A percentile compares a stretch with the other conserved stretches of the same genome.
Evolutionary conservation across 2,888 invertebrate genomes (phyloP).

Genomic region (Cheilosia grossa): DNA sequence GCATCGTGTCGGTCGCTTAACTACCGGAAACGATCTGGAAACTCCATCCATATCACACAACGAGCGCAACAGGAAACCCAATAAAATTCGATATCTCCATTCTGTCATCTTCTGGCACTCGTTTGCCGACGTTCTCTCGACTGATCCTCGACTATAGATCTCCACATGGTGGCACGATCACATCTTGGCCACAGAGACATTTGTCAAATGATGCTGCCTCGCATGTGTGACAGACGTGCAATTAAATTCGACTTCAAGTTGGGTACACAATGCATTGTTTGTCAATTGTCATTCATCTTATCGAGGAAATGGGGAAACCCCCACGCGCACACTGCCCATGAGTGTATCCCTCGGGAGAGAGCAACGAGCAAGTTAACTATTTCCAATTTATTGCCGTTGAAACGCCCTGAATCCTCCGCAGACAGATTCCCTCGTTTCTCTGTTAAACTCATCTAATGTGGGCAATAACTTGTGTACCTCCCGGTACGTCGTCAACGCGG

Average conservation of each 20-base stretch:
- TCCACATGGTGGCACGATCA: conserved; percentile 25
- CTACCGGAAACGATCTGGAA: conserved; percentile 29
- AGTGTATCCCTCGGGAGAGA: not conserved
- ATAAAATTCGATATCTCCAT: conserved; percentile 36
- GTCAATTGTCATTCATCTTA: conserved; percentile 50
- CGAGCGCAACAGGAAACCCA: conserved; percentile 43
- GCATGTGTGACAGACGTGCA: conserved; percentile 38
- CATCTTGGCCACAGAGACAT: conserved; percentile 20
- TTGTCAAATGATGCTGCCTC: conserved; percentile 33
- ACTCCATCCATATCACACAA: conserved; percentile 17
- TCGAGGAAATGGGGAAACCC: conserved; percentile 31
- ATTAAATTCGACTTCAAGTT: conserved; percentile 58
- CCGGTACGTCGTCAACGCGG: conserved; percentile 35
- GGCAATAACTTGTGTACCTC: conserved; percentile 36
- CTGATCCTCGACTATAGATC: conserved; percentile 15
- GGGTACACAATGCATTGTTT: conserved; percentile 36
- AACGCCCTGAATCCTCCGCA: conserved; percentile 49
- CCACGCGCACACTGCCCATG: conserved; percentile 33
- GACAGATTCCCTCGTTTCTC: not conserved
- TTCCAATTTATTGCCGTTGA: conserved; percentile 62
- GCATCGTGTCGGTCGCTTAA: not conserved
- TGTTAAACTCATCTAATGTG: conserved; percentile 26
- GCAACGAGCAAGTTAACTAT: conserved; percentile 30
- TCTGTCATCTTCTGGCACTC: conserved; percentile 41
- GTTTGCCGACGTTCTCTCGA: conserved; percentile 25